Base-by-base conservation (phyloP, 2,888 invertebrate species). In the Strigamia crassipes region DNA sequence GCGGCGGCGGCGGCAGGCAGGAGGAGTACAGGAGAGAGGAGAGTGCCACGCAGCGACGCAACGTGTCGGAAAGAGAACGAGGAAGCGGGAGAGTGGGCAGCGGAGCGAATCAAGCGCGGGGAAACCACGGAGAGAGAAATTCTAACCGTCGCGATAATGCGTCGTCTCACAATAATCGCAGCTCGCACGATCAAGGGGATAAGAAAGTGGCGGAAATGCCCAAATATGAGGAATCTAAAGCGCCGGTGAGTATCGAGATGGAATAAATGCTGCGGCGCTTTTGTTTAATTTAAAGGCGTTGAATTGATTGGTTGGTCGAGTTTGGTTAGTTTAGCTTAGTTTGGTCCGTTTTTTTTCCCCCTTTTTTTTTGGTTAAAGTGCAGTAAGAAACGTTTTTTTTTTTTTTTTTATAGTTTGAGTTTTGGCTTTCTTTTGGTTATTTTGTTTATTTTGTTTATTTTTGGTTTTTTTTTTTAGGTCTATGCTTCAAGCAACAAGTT, bases 401-500 rank as follows among this genome's bases (percentile, higher is more conserved):
- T 38, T n/a, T 51, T 61, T 77, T 77, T 21, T 77, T 38, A 8
- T 38, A 31, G 13, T 38, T 38, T 79, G 12, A 12, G 6, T n/a
- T 79, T 42, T 79, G 41, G 13, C 1, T 34, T 79, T 41, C 1
- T 15, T 41, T 81, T 81, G 82, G 79, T 84, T 77, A 82, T 82
- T 85, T 85, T 85, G 84, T 84, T 79, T 56, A 56, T 83, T 77
- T 85, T 90, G 27, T 27, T 27, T 27, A 2, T 27, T 27, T 27
- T 27, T 27, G 3, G 27, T 27, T 27, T 27, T 27, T 27, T 27
- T 27, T 27, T 90, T 2, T 89, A 93, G 91, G 92, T 92, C 89
- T 92, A 93, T 86, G 91, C 92, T 87, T 92, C 91, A 86, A 91
- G 92, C 86, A 94, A 94, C 88, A 93, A 93, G 90, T 94, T 92